These are phyloP conservation scores for Chesias legatella DNA, from an alignment of 2,888 invertebrate species.

Conservation along the genomic window DNA sequence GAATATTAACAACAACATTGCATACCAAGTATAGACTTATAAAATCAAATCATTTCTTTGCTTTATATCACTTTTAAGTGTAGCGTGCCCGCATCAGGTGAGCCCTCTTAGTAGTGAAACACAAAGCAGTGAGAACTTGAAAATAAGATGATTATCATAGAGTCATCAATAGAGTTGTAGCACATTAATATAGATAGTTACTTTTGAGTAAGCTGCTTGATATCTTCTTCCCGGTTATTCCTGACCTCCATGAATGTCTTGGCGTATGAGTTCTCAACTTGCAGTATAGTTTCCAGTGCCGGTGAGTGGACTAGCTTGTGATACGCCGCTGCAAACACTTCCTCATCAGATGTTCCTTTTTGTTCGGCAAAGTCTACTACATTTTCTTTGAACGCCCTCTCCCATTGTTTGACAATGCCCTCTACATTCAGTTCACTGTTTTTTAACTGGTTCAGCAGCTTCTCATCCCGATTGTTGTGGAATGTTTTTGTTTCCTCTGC, in stretches of 20 bases:
- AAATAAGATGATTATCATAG: background rate
- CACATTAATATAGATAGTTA: conserved; percentile 29
- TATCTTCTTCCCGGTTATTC: conserved; percentile 86
- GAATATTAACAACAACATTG: no score
- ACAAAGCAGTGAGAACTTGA: no score
- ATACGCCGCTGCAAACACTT: conserved; percentile 91
- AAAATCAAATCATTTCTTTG: no score
- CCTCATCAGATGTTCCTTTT: conserved; percentile 89
- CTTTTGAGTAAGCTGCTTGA: conserved; percentile 84
- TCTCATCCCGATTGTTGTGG: conserved; percentile 83
- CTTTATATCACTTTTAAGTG: no score
- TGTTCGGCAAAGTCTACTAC: conserved; percentile 91
- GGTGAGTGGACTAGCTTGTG: conserved; percentile 91
- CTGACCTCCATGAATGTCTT: conserved; percentile 87
- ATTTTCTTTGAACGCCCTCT: conserved; percentile 89
- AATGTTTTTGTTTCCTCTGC: conserved; percentile 83
- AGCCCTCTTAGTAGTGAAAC: no score
- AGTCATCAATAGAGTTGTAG: background rate
- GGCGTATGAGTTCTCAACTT: conserved; percentile 93
- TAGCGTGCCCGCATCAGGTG: no score
- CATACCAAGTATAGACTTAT: no score
- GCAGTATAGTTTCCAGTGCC: conserved; percentile 92
- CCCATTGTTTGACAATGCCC: conserved; percentile 88
- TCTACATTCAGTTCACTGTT: conserved; percentile 85
- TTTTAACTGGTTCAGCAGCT: conserved; percentile 81